Evolutionary conservation across 2,113 vertebrate genomes (phyloP).

Genomic region (Vanacampus margaritifer): DNA sequence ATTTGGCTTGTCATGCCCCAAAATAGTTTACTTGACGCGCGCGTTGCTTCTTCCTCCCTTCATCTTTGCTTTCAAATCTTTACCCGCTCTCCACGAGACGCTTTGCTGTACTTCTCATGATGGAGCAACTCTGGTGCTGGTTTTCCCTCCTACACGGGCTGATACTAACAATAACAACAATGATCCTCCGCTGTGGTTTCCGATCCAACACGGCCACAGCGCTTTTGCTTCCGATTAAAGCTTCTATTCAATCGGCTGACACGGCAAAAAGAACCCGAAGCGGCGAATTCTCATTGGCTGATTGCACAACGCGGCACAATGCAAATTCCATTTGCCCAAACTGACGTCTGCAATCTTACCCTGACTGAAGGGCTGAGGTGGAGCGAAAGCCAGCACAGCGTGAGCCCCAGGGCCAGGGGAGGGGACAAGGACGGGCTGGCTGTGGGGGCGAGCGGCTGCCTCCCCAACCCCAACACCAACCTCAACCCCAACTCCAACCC

Average conservation of each 20-base stretch:
- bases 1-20: conserved; percentile 3
- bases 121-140: conserved; percentile 72
- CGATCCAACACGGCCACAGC: conserved; percentile 25
- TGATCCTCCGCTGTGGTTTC: conserved; percentile 24
- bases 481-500: conserved; percentile 67
- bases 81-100: background rate
- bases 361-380: conserved; percentile 76
- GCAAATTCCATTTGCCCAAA: conserved; percentile 14
- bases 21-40: conserved; percentile 1
- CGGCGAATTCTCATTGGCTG: conserved; percentile 14
- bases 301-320: conserved; percentile 7
- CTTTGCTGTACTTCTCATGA: conserved; percentile 56
- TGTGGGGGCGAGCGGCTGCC: conserved; percentile 58
- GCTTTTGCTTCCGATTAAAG: conserved; percentile 42
- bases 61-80: conserved; percentile 21
- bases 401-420: conserved; percentile 71
- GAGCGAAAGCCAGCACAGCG: conserved; percentile 79
- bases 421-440: conserved; percentile 64
- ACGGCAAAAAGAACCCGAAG: background rate
- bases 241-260: conserved; percentile 47
- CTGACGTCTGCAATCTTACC: conserved; percentile 45
- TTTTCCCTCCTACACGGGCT: conserved; percentile 70
- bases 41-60: conserved; percentile 24
- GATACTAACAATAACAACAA: conserved; percentile 54
- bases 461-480: conserved; percentile 65